Evolutionary conservation across 2,113 vertebrate species (phyloP).

Genomic region (Mobula hypostoma): DNA sequence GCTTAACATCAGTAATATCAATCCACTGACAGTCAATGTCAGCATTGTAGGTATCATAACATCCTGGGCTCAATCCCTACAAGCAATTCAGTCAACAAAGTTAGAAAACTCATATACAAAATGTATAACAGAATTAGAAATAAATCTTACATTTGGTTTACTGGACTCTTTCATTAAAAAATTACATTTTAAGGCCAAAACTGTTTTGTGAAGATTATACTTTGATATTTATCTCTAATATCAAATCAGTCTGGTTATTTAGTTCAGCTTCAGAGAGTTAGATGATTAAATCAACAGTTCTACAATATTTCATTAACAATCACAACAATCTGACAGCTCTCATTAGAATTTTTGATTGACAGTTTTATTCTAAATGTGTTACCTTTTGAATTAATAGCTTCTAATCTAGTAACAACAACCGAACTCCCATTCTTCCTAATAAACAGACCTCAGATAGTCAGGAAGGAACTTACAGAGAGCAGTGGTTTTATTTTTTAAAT

Average conservation of each 20-base stretch:
- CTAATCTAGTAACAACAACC: background rate
- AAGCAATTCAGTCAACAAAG: constrained; percentile 38
- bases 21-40: constrained; percentile 99
- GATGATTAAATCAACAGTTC: background rate
- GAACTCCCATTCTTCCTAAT: background rate
- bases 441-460: too few relatives aligned
- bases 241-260: background rate
- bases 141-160: background rate
- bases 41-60: constrained; percentile 93
- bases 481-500: background rate
- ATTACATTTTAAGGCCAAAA: background rate
- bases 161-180: background rate
- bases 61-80: constrained; percentile 90
- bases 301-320: background rate
- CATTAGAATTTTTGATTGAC: background rate
- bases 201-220: background rate
- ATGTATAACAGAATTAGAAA: background rate
- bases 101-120: constrained; percentile 1
- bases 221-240: background rate
- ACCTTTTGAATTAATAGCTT: background rate
- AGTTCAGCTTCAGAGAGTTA: background rate
- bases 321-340: background rate
- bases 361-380: background rate
- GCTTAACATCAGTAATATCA: constrained; percentile 94
- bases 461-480: too few relatives aligned